Evolutionary conservation across 2,888 invertebrate genomes (phyloP).

Genomic region (Drosophila differens): DNA sequence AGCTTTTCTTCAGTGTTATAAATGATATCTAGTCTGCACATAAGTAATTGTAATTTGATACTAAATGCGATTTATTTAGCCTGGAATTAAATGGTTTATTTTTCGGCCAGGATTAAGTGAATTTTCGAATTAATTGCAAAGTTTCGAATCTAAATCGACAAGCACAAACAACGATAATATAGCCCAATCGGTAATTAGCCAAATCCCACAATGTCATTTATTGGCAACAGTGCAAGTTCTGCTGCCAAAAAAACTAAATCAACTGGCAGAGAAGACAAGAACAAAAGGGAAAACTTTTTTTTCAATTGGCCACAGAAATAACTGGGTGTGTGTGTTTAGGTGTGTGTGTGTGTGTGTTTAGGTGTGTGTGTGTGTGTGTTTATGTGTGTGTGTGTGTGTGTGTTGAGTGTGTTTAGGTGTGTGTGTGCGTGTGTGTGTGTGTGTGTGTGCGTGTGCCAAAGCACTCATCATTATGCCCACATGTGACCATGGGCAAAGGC

Average conservation of each 20-base stretch:
- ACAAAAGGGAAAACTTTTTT: background rate
- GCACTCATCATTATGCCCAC: slow-evolving; percentile 55
- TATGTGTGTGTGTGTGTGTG: background rate
- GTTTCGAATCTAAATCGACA: background rate
- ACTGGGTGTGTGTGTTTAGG: background rate
- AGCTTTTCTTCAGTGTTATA: background rate
- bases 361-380: slow-evolving; percentile 1
- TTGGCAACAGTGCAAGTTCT: background rate
- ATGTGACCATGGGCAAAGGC: slow-evolving; percentile 47
- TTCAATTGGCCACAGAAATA: background rate
- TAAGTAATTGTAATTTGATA: background rate
- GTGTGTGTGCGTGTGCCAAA: slow-evolving; percentile 11
- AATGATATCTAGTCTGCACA: background rate
- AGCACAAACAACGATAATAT: background rate
- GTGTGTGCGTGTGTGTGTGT: background rate
- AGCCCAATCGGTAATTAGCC: background rate
- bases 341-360: background rate
- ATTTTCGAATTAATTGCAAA: background rate
- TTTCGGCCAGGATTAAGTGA: background rate
- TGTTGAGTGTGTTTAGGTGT: background rate
- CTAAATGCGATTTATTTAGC: background rate
- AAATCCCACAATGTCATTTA: background rate
- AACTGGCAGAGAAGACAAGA: background rate
- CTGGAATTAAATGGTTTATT: background rate
- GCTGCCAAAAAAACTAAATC: background rate